Conservation (phyloP, 2,888 invertebrate genomes). For the Scotopteryx bipunctaria region DNA sequence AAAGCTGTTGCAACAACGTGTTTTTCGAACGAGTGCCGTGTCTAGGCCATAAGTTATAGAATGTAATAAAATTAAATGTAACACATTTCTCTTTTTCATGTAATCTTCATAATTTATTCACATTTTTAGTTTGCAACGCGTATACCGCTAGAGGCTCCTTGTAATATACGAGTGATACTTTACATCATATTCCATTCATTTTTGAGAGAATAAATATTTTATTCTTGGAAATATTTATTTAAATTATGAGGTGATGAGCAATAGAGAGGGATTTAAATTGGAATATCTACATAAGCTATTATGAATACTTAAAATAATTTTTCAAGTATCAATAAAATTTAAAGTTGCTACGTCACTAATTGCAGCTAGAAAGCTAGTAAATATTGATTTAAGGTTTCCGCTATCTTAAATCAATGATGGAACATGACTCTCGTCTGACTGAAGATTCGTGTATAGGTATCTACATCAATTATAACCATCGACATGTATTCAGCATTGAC, state of each 20-base stretch:
- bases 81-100: conserved; percentile 83
- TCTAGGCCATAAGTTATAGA: conserved; percentile 80
- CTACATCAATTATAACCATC: background rate
- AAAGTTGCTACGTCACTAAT: no score
- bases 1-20: conserved; percentile 54
- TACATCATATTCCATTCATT: conserved; percentile 7
- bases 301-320: background rate
- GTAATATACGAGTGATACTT: conserved; percentile 32
- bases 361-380: no score
- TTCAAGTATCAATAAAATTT: background rate
- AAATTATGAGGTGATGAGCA: no score
- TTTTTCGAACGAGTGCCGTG: conserved; percentile 75
- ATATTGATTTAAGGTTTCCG: no score
- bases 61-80: conserved; percentile 83
- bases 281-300: no score
- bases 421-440: no score
- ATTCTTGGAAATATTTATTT: background rate
- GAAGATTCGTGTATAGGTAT: no score
- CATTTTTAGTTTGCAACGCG: conserved; percentile 78
- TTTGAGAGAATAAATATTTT: no score
- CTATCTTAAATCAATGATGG: no score
- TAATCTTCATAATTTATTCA: conserved; percentile 82
- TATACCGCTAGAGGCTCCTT: conserved; percentile 63
- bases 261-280: no score
- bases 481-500: conserved; percentile 24